These are phyloP conservation scores for Hydractinia echinata DNA, from an alignment of 30 jellyfish, hydroid and myxozoan species.

Conservation along the genomic window DNA sequence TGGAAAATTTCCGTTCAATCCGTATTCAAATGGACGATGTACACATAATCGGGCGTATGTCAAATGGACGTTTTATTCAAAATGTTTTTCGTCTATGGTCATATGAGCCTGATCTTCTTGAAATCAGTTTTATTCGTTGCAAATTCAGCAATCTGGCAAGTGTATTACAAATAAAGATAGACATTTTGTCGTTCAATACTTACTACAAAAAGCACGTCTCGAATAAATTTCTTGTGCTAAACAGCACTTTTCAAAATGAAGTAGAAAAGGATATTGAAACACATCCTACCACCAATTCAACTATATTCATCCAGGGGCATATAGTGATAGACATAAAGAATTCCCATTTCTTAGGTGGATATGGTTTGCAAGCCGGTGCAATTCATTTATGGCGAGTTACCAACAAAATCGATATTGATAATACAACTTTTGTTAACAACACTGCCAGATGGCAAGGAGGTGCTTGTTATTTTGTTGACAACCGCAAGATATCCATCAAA, in stretches of 20 bases:
- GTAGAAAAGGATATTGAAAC: neutral
- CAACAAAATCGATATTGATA: neutral
- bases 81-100: too few relatives aligned
- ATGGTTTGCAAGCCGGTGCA: neutral
- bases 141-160: too few relatives aligned
- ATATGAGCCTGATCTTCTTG: too few relatives aligned
- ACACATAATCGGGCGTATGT: too few relatives aligned
- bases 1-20: too few relatives aligned
- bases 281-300: neutral
- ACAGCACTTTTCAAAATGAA: neutral
- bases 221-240: neutral
- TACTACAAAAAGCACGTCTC: too few relatives aligned
- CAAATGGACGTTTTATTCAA: too few relatives aligned
- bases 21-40: too few relatives aligned
- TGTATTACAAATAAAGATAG: too few relatives aligned
- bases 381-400: neutral
- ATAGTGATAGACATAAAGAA: neutral
- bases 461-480: neutral
- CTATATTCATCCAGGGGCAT: neutral
- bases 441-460: constrained; percentile 12
- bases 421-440: neutral
- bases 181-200: too few relatives aligned
- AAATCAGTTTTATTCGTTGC: too few relatives aligned
- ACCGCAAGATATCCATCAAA: neutral
- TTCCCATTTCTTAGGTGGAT: neutral